These are phyloP conservation scores for Lordiphosa andalusiaca DNA, from an alignment of 2,888 invertebrate species.

Conservation along the genomic window DNA sequence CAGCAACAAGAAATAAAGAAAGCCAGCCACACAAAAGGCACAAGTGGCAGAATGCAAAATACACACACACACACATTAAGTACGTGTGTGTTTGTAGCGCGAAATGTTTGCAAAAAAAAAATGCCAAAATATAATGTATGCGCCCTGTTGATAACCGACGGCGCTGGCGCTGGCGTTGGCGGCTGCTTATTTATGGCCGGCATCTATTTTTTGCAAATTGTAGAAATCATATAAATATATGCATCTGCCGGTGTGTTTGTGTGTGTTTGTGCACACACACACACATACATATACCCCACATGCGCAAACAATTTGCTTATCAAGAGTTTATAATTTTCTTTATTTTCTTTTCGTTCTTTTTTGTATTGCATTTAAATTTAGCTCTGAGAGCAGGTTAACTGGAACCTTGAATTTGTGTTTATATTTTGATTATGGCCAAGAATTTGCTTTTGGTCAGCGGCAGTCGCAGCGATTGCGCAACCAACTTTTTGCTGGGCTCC, in stretches of 20 bases:
- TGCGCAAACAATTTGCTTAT: conserved; percentile 17
- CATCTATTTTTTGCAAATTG: conserved; percentile 40
- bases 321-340: conserved; percentile 33
- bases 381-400: conserved; percentile 35
- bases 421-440: conserved; percentile 5
- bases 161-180: conserved; percentile 11
- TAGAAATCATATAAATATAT: conserved; percentile 21
- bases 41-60: no score
- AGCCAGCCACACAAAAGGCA: conserved; percentile 2
- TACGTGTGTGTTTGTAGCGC: no score
- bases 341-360: conserved; percentile 2
- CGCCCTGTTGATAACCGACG: conserved; percentile 56
- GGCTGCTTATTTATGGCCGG: conserved; percentile 52
- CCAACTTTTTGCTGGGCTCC: no score
- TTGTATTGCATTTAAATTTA: conserved; percentile 43
- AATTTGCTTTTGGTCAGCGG: not conserved
- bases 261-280: conserved; percentile 3
- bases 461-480: not conserved
- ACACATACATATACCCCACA: conserved; percentile 14
- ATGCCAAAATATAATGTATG: conserved; percentile 31
- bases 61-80: no score
- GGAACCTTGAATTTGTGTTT: conserved; percentile 30
- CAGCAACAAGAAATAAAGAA: conserved; percentile 10
- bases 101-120: no score
- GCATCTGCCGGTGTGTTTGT: not conserved